Percentiles rank a stretch among this genome's conserved stretches.
These are phyloP conservation scores for Noctua janthina DNA, from an alignment of 2,888 invertebrate genomes.

Conservation along the genomic window DNA sequence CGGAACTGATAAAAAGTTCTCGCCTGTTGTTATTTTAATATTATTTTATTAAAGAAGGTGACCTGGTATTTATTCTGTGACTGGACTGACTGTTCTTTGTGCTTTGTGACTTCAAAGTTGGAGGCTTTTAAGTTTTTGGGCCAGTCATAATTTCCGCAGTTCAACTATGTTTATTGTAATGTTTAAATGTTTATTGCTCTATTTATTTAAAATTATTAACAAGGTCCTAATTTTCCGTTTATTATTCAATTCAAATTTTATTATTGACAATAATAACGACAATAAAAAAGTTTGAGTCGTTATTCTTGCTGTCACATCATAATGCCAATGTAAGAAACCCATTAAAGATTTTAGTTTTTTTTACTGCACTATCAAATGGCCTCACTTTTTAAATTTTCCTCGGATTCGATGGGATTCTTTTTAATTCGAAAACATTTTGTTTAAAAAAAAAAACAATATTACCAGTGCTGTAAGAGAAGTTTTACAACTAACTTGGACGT, in stretches of 20 bases:
- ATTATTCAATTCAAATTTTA: not conserved
- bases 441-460: not conserved
- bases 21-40: slow-evolving; percentile 18
- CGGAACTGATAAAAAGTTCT: slow-evolving; percentile 22
- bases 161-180: slow-evolving; percentile 2
- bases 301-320: not conserved
- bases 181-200: not conserved
- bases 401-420: too few species aligned
- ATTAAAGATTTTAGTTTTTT: not conserved
- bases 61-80: slow-evolving; percentile 16
- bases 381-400: not conserved
- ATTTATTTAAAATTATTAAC: not conserved
- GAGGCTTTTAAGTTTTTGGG: slow-evolving; percentile 21
- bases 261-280: too few species aligned
- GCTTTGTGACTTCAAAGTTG: slow-evolving; percentile 13
- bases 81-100: slow-evolving; percentile 5
- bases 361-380: not conserved
- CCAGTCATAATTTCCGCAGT: not conserved
- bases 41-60: slow-evolving; percentile 9
- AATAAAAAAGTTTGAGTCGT: not conserved
- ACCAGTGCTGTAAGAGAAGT: not conserved
- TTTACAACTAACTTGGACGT: too few species aligned
- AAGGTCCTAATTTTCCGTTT: not conserved
- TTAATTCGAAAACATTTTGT: not conserved
- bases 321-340: not conserved